phyloP scores from a whole-genome alignment of 2,113 vertebrate genomes.

The Labeo rohita region DNA sequence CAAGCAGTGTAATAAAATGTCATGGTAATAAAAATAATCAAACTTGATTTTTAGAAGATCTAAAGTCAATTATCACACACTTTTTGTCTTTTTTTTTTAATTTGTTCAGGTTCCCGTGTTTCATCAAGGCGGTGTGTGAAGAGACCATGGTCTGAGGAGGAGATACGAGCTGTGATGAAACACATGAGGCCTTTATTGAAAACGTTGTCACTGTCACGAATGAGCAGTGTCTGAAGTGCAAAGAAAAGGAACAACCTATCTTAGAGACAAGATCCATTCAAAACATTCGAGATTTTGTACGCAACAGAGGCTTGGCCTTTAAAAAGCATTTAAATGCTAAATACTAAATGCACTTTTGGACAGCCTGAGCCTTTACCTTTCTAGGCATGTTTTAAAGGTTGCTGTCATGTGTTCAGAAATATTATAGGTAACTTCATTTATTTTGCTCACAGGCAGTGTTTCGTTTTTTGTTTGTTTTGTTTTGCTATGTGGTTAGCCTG shows the following conservation, averaged over 20 bases:
- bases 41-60: constrained; percentile 13
- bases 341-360: not conserved
- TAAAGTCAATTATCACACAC: constrained; percentile 2
- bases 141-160: constrained; percentile 14
- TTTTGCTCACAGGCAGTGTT: not conserved
- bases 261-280: not conserved
- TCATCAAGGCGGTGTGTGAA: constrained; percentile 7
- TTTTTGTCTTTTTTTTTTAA: not conserved
- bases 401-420: not conserved
- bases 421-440: not conserved
- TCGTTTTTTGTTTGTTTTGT: not conserved
- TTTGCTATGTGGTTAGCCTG: not conserved
- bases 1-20: constrained; percentile 1
- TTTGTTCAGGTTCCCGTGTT: not conserved
- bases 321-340: not conserved
- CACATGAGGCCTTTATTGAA: constrained; percentile 21
- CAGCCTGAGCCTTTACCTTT: not conserved
- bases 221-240: constrained; percentile 17
- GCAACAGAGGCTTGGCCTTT: constrained; percentile 14
- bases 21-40: constrained; percentile 4
- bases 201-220: not conserved
- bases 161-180: constrained; percentile 11
- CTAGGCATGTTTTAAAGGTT: not conserved
- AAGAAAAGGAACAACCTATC: constrained; percentile 11
- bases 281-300: constrained; percentile 23